A percentile compares a stretch with the other conserved stretches of the same genome.
These are phyloP conservation scores for Marmota flaviventris DNA, from an alignment of 2,113 vertebrate genomes.

Conservation along the genomic window DNA sequence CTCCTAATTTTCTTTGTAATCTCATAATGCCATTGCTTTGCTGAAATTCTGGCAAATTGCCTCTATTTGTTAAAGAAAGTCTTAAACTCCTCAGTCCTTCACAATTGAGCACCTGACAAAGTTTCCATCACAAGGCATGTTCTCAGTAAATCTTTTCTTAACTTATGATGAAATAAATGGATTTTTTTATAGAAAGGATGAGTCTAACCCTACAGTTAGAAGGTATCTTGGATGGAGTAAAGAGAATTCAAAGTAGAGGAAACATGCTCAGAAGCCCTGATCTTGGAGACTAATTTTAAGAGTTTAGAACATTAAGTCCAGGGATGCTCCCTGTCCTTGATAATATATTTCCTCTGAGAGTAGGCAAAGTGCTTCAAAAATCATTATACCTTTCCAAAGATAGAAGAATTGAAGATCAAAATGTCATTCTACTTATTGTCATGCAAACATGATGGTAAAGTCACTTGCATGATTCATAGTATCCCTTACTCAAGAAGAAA, in stretches of 20 bases:
- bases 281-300: neutral
- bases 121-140: neutral
- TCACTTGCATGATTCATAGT: neutral
- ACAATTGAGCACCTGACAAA: neutral
- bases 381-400: neutral
- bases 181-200: neutral
- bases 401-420: neutral
- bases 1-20: neutral
- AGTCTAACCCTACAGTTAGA: neutral
- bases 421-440: neutral
- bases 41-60: neutral
- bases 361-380: neutral
- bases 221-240: neutral
- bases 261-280: neutral
- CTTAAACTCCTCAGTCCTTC: neutral
- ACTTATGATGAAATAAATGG: neutral
- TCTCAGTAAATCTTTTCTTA: neutral
- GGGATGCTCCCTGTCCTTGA: neutral
- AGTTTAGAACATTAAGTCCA: neutral
- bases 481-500: neutral
- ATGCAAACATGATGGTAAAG: neutral
- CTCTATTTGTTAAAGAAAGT: neutral
- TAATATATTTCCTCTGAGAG: neutral
- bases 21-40: neutral
- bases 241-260: neutral